Conservation (phyloP, 2,888 invertebrate species). For the Epinotia ramella region DNA sequence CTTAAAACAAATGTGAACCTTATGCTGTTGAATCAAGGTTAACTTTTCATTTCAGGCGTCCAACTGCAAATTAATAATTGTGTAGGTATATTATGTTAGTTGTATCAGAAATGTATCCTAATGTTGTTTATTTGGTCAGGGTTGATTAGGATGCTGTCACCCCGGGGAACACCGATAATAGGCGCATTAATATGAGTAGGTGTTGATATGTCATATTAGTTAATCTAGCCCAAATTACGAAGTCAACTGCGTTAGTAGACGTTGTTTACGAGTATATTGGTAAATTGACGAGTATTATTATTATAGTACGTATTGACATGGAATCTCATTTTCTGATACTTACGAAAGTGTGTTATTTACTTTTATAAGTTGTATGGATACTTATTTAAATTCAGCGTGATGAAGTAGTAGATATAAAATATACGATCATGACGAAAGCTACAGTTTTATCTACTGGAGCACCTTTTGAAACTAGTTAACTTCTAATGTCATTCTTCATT, state of each 20-base stretch:
- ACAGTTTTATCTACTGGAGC: neutral
- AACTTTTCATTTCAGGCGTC: constrained; percentile 43
- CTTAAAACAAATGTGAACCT: constrained; percentile 35
- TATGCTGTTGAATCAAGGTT: constrained; percentile 46
- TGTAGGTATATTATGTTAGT: constrained; percentile 60
- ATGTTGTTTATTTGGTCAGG: constrained; percentile 61
- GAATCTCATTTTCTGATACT: neutral
- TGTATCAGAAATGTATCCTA: constrained; percentile 58
- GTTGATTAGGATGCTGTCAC: constrained; percentile 36
- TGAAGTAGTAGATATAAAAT: too few relatives aligned
- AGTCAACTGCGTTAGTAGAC: neutral
- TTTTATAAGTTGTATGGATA: neutral
- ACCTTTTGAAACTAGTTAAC: neutral
- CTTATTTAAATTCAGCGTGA: too few relatives aligned
- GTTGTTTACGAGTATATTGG: neutral
- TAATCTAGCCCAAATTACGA: neutral
- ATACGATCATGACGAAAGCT: neutral
- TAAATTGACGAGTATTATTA: neutral
- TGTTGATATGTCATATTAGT: neutral
- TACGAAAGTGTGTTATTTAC: neutral
- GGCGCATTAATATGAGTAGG: constrained; percentile 4
- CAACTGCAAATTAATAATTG: constrained; percentile 56
- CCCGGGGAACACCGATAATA: constrained; percentile 12
- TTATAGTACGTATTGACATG: too few relatives aligned
- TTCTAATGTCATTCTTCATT: constrained; percentile 23